Conservation (phyloP, 2,888 invertebrate genomes). For the Orchestes rusci region DNA sequence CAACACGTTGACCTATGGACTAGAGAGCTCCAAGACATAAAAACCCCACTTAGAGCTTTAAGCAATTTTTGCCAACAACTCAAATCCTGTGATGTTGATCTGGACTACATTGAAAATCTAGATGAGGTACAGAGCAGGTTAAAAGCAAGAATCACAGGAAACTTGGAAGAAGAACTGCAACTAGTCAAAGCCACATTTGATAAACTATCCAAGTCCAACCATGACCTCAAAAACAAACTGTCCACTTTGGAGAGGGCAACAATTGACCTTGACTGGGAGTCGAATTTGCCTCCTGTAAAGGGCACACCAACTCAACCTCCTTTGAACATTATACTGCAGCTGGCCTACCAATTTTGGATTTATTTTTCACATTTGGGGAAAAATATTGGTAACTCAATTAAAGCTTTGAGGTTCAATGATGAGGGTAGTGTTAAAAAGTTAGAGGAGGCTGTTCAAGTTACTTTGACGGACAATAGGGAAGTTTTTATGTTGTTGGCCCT, state of each 20-base stretch:
- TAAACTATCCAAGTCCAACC: conserved; percentile 32
- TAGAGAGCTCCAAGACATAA: conserved; percentile 48
- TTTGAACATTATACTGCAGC: conserved; percentile 34
- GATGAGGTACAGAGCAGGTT: conserved; percentile 43
- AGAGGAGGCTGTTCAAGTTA: no score
- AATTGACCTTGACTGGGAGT: conserved; percentile 36
- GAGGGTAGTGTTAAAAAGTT: no score
- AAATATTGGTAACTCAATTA: conserved; percentile 32
- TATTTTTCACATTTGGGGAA: conserved; percentile 33
- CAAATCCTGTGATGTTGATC: no score
- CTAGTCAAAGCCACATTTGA: conserved; percentile 8
- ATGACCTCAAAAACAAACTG: conserved; percentile 36
- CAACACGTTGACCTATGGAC: conserved; percentile 46
- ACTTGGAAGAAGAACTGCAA: conserved; percentile 39
- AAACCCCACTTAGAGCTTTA: conserved; percentile 47
- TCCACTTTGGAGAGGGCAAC: conserved; percentile 33
- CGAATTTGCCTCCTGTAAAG: conserved; percentile 30
- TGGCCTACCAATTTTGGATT: conserved; percentile 33
- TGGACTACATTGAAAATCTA: conserved; percentile 42
- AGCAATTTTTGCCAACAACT: conserved; percentile 50
- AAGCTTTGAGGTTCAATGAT: conserved; percentile 31
- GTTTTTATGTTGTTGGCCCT: no score
- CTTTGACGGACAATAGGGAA: no score
- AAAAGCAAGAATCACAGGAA: conserved; percentile 40
- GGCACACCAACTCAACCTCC: conserved; percentile 39